Conservation (phyloP, 2,888 invertebrate genomes). For the Drosophila fulvimacula region DNA sequence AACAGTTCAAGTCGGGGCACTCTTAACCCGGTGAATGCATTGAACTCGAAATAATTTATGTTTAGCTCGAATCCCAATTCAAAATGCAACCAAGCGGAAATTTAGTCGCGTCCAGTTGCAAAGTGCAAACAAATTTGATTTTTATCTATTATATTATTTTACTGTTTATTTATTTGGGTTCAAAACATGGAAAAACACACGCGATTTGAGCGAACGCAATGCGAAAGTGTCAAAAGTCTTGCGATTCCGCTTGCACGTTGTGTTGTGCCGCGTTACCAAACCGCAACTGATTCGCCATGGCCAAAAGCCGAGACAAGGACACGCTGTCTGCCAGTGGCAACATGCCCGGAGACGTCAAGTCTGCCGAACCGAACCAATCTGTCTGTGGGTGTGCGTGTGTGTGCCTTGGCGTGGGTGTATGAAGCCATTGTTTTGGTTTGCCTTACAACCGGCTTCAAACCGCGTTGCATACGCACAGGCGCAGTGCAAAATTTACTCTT, state of each 20-base stretch:
- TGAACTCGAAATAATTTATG: constrained; percentile 58
- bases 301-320: constrained; percentile 46
- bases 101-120: constrained; percentile 53
- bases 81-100: constrained; percentile 69
- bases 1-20: constrained; percentile 14
- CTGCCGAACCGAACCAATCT: constrained; percentile 57
- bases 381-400: constrained; percentile 13
- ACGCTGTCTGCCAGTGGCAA: constrained; percentile 62
- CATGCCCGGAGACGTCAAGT: constrained; percentile 58
- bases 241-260: constrained; percentile 65
- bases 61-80: constrained; percentile 47
- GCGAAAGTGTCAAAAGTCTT: constrained; percentile 4
- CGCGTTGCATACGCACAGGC: constrained; percentile 78
- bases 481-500: constrained; percentile 58
- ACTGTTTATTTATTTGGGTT: constrained; percentile 24
- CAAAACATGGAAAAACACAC: constrained; percentile 34
- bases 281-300: constrained; percentile 80
- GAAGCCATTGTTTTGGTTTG: constrained; percentile 68
- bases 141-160: constrained; percentile 16
- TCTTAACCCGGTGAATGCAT: constrained; percentile 35
- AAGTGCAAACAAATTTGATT: constrained; percentile 41
- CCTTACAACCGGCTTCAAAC: constrained; percentile 63
- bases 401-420: constrained; percentile 35
- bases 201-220: constrained; percentile 28
- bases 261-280: constrained; percentile 78